Percentiles rank a stretch among this genome's conserved stretches.
Evolutionary conservation across 2,113 vertebrate genomes (phyloP).

Genomic region (Ciconia boyciana): DNA sequence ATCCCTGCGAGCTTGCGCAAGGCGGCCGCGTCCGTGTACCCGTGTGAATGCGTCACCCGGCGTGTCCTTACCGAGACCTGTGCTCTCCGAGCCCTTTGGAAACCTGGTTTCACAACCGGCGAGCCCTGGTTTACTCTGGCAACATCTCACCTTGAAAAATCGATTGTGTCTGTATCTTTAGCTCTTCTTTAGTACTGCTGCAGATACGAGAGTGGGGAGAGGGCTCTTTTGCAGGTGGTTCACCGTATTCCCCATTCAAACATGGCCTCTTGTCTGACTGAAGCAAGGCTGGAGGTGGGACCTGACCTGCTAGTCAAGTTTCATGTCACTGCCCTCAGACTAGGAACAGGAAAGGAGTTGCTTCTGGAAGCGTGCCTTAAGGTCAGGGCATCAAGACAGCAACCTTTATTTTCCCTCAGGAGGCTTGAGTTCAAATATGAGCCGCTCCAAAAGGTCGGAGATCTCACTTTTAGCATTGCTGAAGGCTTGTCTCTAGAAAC

Average conservation of each 20-base stretch:
- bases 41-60: neutral
- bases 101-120: neutral
- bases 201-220: neutral
- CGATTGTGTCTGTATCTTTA: neutral
- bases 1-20: neutral
- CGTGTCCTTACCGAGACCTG: neutral
- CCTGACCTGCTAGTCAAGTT: neutral
- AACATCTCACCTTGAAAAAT: slow-evolving; percentile 17
- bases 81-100: neutral
- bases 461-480: neutral
- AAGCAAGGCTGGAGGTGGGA: neutral
- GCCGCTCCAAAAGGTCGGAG: neutral
- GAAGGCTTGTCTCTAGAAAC: slow-evolving; percentile 21
- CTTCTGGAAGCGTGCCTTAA: neutral
- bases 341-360: neutral
- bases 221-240: neutral
- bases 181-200: neutral
- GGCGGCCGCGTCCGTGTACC: neutral
- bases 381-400: neutral
- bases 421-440: neutral
- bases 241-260: rapidly evolving
- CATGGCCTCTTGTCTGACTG: neutral
- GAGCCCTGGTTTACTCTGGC: slow-evolving; percentile 45
- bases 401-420: neutral
- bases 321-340: neutral